Percentiles rank a stretch among this genome's conserved stretches.
phyloP scores from a whole-genome alignment of 2,113 vertebrate species.

The Promerops cafer region DNA sequence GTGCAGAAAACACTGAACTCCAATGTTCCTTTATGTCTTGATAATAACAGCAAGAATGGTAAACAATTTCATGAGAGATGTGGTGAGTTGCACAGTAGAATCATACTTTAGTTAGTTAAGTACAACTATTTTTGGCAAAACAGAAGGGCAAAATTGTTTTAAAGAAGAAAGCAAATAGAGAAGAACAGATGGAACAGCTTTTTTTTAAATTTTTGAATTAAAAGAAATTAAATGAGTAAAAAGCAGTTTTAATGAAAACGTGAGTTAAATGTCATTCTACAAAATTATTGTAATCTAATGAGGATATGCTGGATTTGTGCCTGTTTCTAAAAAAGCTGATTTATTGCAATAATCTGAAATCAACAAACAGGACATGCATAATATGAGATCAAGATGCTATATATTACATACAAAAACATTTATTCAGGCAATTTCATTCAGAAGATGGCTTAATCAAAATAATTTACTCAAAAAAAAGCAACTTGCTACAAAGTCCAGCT shows the following conservation, averaged over 20 bases:
- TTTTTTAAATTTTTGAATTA: constrained; percentile 36
- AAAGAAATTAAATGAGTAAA: constrained; percentile 35
- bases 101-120: constrained; percentile 51
- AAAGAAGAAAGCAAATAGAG: constrained; percentile 44
- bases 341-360: constrained; percentile 1
- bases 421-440: not conserved
- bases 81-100: constrained; percentile 2
- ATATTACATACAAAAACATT: not conserved
- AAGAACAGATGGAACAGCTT: constrained; percentile 48
- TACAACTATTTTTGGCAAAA: constrained; percentile 67
- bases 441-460: not conserved
- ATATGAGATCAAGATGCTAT: not conserved
- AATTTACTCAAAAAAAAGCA: not conserved
- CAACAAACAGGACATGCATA: not conserved
- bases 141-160: constrained; percentile 54
- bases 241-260: constrained; percentile 32
- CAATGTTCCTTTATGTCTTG: not conserved
- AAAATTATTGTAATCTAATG: constrained; percentile 26
- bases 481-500: not conserved
- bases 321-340: not conserved
- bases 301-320: not conserved
- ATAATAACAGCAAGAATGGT: constrained; percentile 8
- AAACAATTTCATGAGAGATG: not conserved
- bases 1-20: not conserved
- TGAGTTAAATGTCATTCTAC: not conserved